Percentiles rank a stretch among this genome's conserved stretches.
These are phyloP conservation scores for Chiloscyllium punctatum DNA, from an alignment of 2,797 vertebrate species.

Conservation along the genomic window DNA sequence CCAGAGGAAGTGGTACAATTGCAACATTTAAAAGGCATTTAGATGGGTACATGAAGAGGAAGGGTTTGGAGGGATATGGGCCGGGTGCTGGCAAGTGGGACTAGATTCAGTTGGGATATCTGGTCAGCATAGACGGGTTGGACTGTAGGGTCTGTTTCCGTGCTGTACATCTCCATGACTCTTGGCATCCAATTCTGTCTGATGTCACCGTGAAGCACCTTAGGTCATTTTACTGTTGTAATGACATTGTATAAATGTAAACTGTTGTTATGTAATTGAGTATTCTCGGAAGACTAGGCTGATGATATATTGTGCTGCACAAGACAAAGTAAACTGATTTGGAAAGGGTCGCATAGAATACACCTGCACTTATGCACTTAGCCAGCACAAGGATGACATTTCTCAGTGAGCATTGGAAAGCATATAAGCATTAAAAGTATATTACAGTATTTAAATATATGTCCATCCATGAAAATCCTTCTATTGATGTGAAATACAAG, in stretches of 20 bases:
- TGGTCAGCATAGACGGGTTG: no score
- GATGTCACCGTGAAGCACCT: not conserved
- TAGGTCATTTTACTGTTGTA: not conserved
- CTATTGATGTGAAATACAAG: not conserved
- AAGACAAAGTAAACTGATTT: not conserved
- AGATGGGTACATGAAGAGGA: no score
- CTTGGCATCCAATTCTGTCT: not conserved
- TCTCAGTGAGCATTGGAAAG: not conserved
- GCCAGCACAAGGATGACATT: not conserved
- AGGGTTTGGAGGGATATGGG: no score
- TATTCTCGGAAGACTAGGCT: not conserved
- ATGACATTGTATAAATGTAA: not conserved
- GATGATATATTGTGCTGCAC: not conserved
- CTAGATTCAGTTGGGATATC: no score
- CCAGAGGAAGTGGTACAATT: no score
- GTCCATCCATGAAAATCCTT: not conserved
- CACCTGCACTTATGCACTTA: no score
- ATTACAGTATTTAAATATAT: not conserved
- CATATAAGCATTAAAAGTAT: not conserved
- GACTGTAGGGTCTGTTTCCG: no score
- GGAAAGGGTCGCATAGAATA: not conserved
- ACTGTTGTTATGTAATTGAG: not conserved
- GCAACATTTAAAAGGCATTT: no score
- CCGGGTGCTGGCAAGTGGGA: no score
- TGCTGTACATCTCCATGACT: no score